Evolutionary conservation across 2,797 vertebrate species (phyloP), one percentile per base, ranked within the genome.

Genomic region (Numenius phaeopus): DNA sequence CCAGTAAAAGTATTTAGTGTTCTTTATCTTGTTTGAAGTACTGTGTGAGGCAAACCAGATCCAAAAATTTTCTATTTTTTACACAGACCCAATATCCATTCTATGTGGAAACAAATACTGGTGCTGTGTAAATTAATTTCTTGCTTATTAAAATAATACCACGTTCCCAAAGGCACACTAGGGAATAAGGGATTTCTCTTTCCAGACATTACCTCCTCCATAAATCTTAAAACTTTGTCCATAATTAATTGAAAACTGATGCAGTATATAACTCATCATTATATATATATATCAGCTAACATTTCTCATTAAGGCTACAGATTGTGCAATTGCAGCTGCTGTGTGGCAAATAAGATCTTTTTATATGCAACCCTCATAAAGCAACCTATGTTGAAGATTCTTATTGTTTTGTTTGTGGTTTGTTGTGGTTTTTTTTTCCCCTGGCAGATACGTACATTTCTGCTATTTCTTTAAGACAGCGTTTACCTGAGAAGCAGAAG

Each of bases 181-280:
- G 49, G 29, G 59, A 96, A 90, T 76, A 66, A 47, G 54, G 49
- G 78, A 75, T 91, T 87, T 86, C 54, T 94, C 73, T 90, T 83
- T 83, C 89, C 90, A 82, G 75, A 75, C 81, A 54, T 65, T 77
- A 58, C 91, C n/a, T 96, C 83, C 70, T 57, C 72, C 29, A 32
- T 94, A 94, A 91, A 84, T 79, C 83, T 93, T 61, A 52, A 79
- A 91, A 71, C n/a, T 94, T 87, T 90, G 52, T 37, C 57, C 65
- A 73, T 71, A 94, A 91, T 91, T 91, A 97, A 96, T 91, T 93
- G 92, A 89, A 91, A 90, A 49, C 37, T 22, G 54, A 65, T 61
- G 37, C 93, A 88, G 61, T 65, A 57, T 67, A 34, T 91, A 97
- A 64, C 58, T 94, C 91, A 90, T 80, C 46, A 34, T 84, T 77